phyloP scores from a whole-genome alignment of 2,888 invertebrate species.

The Apamea monoglypha region DNA sequence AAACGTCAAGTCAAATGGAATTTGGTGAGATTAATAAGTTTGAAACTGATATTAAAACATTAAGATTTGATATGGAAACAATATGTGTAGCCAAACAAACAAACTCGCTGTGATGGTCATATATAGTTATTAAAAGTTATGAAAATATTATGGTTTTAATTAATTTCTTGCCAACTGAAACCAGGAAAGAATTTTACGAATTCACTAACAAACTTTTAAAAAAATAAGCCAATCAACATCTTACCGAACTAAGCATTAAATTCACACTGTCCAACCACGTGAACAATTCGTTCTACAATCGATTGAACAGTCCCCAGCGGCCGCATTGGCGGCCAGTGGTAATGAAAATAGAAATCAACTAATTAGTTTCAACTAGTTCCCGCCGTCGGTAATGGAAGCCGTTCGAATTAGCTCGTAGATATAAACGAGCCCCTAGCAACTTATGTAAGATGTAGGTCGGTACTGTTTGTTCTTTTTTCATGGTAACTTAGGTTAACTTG shows the following conservation, averaged over 20 bases:
- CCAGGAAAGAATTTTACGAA: not conserved
- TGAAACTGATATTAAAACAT: not conserved
- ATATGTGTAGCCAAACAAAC: not conserved
- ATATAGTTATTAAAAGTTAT: not conserved
- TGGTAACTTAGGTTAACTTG: not conserved
- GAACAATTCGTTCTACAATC: conserved; percentile 26
- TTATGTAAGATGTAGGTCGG: not conserved
- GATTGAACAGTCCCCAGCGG: conserved; percentile 24
- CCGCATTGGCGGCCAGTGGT: not conserved
- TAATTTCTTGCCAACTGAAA: no score
- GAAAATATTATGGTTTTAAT: not conserved
- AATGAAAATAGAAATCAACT: conserved; percentile 43
- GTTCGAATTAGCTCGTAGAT: conserved; percentile 18
- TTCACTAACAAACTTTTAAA: not conserved
- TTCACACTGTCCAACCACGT: not conserved
- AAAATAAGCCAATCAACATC: not conserved
- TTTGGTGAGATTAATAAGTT: not conserved
- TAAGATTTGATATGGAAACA: not conserved
- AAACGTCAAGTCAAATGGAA: not conserved
- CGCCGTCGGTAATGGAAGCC: not conserved
- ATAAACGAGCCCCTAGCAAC: not conserved
- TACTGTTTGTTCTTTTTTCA: conserved; percentile 12
- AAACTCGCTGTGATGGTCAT: not conserved
- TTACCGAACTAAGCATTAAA: not conserved
- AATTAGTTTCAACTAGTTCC: conserved; percentile 43